Conservation (phyloP, 2,888 invertebrate genomes). For the Scaeva pyrastri region DNA sequence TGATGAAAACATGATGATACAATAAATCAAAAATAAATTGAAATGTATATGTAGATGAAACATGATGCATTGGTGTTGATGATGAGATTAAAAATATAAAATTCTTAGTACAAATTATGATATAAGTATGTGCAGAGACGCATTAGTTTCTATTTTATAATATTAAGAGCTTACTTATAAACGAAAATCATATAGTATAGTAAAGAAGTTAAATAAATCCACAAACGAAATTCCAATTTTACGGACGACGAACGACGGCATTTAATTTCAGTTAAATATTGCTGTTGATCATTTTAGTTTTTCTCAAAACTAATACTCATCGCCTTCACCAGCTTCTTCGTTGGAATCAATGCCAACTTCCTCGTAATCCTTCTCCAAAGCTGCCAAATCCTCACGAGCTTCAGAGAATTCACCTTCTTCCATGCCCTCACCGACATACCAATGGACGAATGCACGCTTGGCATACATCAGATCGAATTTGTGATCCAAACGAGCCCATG, state of each 20-base stretch:
- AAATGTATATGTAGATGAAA: constrained; percentile 11
- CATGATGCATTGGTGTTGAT: constrained; percentile 32
- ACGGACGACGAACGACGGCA: no score
- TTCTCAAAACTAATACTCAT: constrained; percentile 86
- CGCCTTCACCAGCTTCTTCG: constrained; percentile 88
- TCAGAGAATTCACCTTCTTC: constrained; percentile 95
- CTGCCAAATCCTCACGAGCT: constrained; percentile 93
- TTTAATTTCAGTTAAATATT: no score
- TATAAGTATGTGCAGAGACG: constrained; percentile 63
- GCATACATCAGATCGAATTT: constrained; percentile 99
- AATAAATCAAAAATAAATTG: constrained; percentile 43
- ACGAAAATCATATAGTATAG: constrained; percentile 50
- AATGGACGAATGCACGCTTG: constrained; percentile 97
- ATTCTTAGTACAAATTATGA: constrained; percentile 37
- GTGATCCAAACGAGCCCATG: constrained; percentile 97
- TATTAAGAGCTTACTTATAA: constrained; percentile 29
- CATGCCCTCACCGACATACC: constrained; percentile 96
- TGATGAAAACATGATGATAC: constrained; percentile 49
- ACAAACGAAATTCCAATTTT: constrained; percentile 29
- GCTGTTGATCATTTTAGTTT: no score
- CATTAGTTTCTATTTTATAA: constrained; percentile 45
- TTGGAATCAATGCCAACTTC: constrained; percentile 91
- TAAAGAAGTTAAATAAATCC: constrained; percentile 30
- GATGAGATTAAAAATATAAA: constrained; percentile 57
- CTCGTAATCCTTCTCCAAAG: constrained; percentile 91